phyloP scores from a whole-genome alignment of 2,113 vertebrate species.

The Xyrauchen texanus region DNA sequence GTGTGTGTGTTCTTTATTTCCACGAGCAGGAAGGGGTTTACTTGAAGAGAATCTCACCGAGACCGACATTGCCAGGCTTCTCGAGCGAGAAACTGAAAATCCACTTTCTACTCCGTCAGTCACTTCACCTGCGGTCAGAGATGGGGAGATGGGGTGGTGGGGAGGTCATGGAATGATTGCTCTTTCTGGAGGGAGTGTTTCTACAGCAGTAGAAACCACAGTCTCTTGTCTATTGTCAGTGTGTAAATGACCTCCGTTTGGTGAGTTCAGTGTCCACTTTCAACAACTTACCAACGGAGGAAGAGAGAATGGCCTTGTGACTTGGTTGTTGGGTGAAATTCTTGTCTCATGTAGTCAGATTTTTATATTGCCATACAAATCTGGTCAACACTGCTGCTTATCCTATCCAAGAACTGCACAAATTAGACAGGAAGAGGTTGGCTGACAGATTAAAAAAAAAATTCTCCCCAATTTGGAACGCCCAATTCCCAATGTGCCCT shows the following conservation, averaged over 20 bases:
- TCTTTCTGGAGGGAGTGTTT: slow-evolving; percentile 5
- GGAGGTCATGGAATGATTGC: neutral
- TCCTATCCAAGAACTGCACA: too few species aligned
- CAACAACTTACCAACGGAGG: neutral
- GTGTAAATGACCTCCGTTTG: slow-evolving; percentile 22
- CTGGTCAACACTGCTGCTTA: neutral
- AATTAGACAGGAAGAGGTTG: too few species aligned
- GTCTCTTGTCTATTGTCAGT: neutral
- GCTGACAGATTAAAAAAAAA: too few species aligned
- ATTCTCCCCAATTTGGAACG: too few species aligned
- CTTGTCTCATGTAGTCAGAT: neutral
- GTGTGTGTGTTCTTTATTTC: slow-evolving; percentile 14
- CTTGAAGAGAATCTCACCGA: slow-evolving; percentile 29
- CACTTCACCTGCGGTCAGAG: slow-evolving; percentile 14
- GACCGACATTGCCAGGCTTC: slow-evolving; percentile 44
- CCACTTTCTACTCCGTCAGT: slow-evolving; percentile 18
- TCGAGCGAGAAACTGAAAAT: slow-evolving; percentile 28
- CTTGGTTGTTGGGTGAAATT: neutral
- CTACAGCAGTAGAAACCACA: neutral
- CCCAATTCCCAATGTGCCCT: too few species aligned
- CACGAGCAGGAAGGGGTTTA: neutral
- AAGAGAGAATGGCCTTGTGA: neutral
- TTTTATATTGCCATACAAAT: neutral
- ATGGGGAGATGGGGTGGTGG: neutral
- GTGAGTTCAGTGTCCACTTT: neutral